Conservation (phyloP, 2,888 invertebrate species). For the Lysandra bellargus region DNA sequence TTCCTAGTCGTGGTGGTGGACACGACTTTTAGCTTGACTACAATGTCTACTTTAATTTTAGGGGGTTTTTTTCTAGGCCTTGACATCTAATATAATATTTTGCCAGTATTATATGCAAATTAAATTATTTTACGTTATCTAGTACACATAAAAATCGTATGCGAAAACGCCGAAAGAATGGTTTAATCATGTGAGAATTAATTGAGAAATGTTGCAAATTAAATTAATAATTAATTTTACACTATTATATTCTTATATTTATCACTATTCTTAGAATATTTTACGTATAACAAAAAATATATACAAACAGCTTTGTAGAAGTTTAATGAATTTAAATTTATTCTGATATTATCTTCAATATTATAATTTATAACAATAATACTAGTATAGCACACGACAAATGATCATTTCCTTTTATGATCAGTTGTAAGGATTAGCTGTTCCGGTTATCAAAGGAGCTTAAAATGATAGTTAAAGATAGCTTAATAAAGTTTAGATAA, state of each 20-base stretch:
- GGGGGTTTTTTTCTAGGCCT: background rate
- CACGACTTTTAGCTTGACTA: no score
- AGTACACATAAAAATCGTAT: background rate
- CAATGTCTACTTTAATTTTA: background rate
- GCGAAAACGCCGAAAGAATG: background rate
- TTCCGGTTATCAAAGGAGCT: background rate
- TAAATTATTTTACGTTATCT: background rate
- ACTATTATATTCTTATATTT: background rate
- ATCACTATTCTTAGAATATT: background rate
- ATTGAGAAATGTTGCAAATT: background rate
- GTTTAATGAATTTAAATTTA: conserved; percentile 3
- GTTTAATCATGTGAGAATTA: background rate
- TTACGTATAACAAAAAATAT: background rate
- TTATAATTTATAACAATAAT: background rate
- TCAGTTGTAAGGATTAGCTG: background rate
- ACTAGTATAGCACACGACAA: background rate
- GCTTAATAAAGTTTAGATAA: background rate
- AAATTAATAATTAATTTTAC: background rate
- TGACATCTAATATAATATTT: background rate
- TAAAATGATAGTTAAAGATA: background rate
- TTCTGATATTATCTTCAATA: conserved; percentile 10
- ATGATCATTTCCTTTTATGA: conserved; percentile 4
- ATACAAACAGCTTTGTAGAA: background rate
- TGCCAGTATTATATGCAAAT: background rate
- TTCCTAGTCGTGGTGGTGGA: no score